phyloP scores from a whole-genome alignment of 2,888 invertebrate species.

The Phengaris alcon region DNA sequence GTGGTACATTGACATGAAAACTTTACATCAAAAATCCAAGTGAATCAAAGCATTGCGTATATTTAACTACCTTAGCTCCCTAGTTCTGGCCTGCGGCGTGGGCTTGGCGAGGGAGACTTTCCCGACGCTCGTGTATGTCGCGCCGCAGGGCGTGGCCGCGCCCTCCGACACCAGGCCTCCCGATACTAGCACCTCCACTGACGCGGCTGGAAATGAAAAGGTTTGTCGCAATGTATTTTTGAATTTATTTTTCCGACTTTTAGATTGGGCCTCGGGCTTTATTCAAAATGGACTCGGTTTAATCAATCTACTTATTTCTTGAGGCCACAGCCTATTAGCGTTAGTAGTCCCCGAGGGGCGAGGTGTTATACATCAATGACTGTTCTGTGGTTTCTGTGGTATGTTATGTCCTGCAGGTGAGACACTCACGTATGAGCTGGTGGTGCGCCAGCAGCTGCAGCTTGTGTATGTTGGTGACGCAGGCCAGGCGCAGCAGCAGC shows the following conservation, averaged over 20 bases:
- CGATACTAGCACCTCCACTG: slow-evolving; percentile 72
- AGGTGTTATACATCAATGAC: too few relatives aligned
- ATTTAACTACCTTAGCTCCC: slow-evolving; percentile 60
- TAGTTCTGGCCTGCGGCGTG: slow-evolving; percentile 62
- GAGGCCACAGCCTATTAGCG: too few relatives aligned
- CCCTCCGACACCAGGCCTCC: slow-evolving; percentile 72
- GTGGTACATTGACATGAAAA: too few relatives aligned
- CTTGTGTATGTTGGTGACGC: slow-evolving; percentile 86
- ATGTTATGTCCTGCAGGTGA: neutral
- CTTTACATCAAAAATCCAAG: neutral
- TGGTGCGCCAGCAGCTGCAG: slow-evolving; percentile 97
- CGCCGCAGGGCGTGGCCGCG: slow-evolving; percentile 73
- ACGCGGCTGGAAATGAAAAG: slow-evolving; percentile 53
- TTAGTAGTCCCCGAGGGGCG: too few relatives aligned
- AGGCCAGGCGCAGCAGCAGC: slow-evolving; percentile 88
- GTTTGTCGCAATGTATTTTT: too few relatives aligned
- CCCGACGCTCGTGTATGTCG: slow-evolving; percentile 73
- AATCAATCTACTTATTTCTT: too few relatives aligned
- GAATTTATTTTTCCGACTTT: too few relatives aligned
- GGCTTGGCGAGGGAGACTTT: slow-evolving; percentile 67
- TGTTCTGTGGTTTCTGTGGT: too few relatives aligned
- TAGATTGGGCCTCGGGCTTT: too few relatives aligned
- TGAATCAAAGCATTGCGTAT: neutral
- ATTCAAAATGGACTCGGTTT: too few relatives aligned
- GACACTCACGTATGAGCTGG: slow-evolving; percentile 82